Evolutionary conservation across 2,888 invertebrate species (phyloP).

Genomic region (Lycophotia porphyrea): DNA sequence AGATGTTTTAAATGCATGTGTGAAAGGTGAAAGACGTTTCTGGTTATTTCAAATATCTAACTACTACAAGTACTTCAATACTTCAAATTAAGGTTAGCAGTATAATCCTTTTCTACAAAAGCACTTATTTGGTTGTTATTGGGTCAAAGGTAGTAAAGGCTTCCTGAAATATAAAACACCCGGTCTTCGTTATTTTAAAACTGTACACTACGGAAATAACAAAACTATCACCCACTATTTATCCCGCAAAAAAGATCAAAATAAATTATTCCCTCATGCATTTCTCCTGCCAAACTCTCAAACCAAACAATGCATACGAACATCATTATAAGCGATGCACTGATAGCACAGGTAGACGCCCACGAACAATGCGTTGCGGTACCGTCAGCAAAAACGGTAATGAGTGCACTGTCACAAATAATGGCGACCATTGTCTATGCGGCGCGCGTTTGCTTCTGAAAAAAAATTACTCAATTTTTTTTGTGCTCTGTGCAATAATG

Average conservation of each 20-base stretch:
- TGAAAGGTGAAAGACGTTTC: neutral
- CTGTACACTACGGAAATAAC: constrained; percentile 25
- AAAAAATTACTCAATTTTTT: constrained; percentile 70
- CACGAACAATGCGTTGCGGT: constrained; percentile 78
- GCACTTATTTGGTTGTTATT: neutral
- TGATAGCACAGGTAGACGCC: constrained; percentile 85
- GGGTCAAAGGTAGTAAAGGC: neutral
- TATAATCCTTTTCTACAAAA: neutral
- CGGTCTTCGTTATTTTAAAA: neutral
- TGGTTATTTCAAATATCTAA: neutral
- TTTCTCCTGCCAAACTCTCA: constrained; percentile 56
- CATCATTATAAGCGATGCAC: constrained; percentile 72
- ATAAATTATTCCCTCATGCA: constrained; percentile 47
- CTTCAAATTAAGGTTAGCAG: too few species aligned
- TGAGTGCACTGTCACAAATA: constrained; percentile 87
- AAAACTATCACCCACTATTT: constrained; percentile 8
- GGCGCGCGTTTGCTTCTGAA: constrained; percentile 75
- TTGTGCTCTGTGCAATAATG: constrained; percentile 68
- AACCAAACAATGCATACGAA: constrained; percentile 63
- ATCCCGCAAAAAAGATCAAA: constrained; percentile 19
- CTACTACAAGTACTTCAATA: neutral
- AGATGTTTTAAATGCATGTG: constrained; percentile 23
- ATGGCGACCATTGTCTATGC: constrained; percentile 87
- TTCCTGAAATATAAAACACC: neutral
- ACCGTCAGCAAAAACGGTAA: constrained; percentile 85